Conservation (phyloP, 2,797 vertebrate species). For the Simalia tracyae region DNA sequence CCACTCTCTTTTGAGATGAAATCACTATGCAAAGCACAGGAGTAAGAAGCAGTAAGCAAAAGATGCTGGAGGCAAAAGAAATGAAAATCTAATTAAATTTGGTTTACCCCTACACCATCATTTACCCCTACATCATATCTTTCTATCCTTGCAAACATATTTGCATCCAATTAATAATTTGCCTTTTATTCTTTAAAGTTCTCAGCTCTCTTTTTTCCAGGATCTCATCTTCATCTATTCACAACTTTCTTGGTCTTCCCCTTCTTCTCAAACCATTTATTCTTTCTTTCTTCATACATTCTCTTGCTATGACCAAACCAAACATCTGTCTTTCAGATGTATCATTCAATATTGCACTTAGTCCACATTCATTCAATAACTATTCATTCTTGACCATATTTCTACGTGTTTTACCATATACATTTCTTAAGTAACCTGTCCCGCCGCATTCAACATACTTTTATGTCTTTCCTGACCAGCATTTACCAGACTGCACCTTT, state of each 20-base stretch:
- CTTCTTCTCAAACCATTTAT: not conserved
- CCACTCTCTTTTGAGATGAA: not conserved
- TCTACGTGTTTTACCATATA: not conserved
- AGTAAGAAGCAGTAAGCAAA: not conserved
- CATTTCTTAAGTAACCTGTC: not conserved
- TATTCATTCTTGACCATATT: not conserved
- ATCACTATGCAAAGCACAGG: not conserved
- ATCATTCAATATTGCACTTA: not conserved
- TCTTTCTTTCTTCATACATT: not conserved
- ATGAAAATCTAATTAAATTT: not conserved
- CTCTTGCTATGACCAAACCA: not conserved
- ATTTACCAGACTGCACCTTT: not conserved
- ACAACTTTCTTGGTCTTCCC: not conserved
- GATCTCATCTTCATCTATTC: not conserved
- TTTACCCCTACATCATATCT: not conserved
- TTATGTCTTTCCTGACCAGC: not conserved
- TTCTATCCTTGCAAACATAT: not conserved
- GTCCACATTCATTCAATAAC: not conserved
- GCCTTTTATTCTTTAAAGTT: not conserved
- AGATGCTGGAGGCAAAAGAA: not conserved
- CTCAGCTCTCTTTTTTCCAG: not conserved
- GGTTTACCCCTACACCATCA: not conserved
- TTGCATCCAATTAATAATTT: not conserved
- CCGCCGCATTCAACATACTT: not conserved
- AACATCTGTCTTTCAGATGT: not conserved